Base-by-base conservation (phyloP, 2,113 vertebrate genomes). In the Oryzias woworae region DNA sequence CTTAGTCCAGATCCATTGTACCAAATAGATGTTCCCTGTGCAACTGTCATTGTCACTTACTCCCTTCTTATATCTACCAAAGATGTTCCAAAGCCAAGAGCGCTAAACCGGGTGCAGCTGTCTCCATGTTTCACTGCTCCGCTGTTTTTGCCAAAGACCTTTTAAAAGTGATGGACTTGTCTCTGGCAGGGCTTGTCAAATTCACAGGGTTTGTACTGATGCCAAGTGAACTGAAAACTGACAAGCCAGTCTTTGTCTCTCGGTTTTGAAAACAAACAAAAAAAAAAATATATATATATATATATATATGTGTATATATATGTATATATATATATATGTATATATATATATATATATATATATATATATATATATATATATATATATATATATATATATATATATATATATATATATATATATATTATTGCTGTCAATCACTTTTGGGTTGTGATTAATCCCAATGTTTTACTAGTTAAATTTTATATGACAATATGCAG, bases 1-100 rank as follows among this genome's bases (percentile, higher is more conserved):
- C 69, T 53, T 44, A 49, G 6, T 65, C 45, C 53, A 69, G 69
- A 67, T 64, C 58, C 51, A 52, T 42, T 52, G 58, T 59, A 24
- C 77, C 62, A 36, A 57, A 59, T 59, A 64, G 67, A 54, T 66
- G 2, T 26, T 56, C 58, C 51, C 58, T n/a, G 14, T 42, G 18
- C 86, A 87, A 81, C 86, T 84, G 87, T 70, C 51, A 58, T 75
- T 85, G 85, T 78, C 85, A 84, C 80, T 89, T 81, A 88, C 48
- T 66, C 3, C 1, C 8, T 53, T 62, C 45, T 63, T 50, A 80
- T 71, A 78, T 79, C 80, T 75, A 75, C 75, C 84, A 82, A 73
- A 82, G 67, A 77, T 63, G 57, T 50, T 79, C 63, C 56, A 66
- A 64, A 81, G 78, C 80, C 79, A 76, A 58, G 57, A 67, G 65